A percentile compares a stretch with the other conserved stretches of the same genome.
Evolutionary conservation across 2,888 invertebrate species (phyloP).

Genomic region (Chorisops tibialis): DNA sequence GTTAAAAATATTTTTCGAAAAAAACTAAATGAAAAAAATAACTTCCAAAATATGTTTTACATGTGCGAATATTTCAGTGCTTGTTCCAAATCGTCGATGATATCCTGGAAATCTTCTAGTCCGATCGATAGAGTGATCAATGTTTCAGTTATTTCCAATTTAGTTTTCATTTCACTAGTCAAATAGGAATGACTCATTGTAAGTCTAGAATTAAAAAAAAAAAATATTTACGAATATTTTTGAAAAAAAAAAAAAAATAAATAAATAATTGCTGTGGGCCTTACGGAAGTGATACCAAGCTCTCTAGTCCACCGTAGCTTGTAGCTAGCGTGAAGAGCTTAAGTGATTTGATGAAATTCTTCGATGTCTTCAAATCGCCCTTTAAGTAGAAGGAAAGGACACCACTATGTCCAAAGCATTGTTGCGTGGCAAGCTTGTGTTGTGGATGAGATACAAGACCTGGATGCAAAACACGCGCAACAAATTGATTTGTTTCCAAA

Average conservation of each 20-base stretch:
- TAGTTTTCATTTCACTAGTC: conserved; percentile 66
- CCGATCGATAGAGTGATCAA: conserved; percentile 87
- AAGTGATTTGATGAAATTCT: conserved; percentile 68
- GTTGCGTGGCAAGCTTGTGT: conserved; percentile 71
- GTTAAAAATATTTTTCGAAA: too few species aligned
- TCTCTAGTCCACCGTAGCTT: conserved; percentile 93
- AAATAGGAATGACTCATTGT: conserved; percentile 95
- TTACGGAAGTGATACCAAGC: conserved; percentile 90
- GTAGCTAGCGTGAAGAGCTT: conserved; percentile 86
- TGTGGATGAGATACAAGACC: conserved; percentile 85
- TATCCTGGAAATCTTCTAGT: conserved; percentile 80
- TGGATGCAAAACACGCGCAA: conserved; percentile 81
- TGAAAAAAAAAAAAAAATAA: too few species aligned
- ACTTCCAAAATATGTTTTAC: too few species aligned
- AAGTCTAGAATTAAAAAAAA: conserved; percentile 55
- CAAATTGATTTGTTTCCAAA: conserved; percentile 74
- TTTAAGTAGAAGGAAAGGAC: conserved; percentile 86
- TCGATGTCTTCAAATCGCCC: conserved; percentile 69
- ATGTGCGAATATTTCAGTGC: conserved; percentile 57
- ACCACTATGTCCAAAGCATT: conserved; percentile 85
- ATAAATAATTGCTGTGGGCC: conserved; percentile 40
- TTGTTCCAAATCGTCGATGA: conserved; percentile 78
- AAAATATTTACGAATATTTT: conserved; percentile 8
- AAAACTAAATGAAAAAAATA: too few species aligned
- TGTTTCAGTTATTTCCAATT: conserved; percentile 78